phyloP scores from a whole-genome alignment of 2,888 invertebrate species.

The Sphecodes monilicornis region DNA sequence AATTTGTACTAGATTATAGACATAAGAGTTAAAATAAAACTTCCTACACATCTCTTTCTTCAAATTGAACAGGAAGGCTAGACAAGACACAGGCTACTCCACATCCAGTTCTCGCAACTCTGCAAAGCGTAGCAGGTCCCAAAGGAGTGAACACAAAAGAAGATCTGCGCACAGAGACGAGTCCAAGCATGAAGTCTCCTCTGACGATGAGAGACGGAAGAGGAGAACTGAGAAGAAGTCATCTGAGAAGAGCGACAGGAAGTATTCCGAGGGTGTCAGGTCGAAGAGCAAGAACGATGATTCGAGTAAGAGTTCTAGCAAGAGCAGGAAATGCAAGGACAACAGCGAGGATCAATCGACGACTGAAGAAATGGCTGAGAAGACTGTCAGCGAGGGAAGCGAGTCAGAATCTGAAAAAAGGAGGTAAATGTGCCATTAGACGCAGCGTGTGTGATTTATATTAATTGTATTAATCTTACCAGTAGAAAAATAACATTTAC shows the following conservation, averaged over 20 bases:
- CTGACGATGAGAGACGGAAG: conserved; percentile 59
- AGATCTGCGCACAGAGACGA: conserved; percentile 69
- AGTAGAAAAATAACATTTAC: not conserved
- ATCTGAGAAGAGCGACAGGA: conserved; percentile 59
- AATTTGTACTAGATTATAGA: too few relatives aligned
- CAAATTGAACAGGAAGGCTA: conserved; percentile 79
- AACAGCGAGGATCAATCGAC: conserved; percentile 72
- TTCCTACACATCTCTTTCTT: not conserved
- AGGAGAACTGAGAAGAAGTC: conserved; percentile 53
- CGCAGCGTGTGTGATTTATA: not conserved
- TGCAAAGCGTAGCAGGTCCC: conserved; percentile 75
- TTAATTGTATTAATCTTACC: not conserved
- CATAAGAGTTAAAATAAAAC: not conserved
- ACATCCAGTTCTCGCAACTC: conserved; percentile 88
- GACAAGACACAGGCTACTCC: conserved; percentile 89
- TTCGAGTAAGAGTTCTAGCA: conserved; percentile 68
- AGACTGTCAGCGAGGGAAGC: conserved; percentile 70
- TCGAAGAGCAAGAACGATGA: conserved; percentile 57
- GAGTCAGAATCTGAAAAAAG: conserved; percentile 73
- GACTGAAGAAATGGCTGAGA: conserved; percentile 66
- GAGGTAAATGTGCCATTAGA: conserved; percentile 57
- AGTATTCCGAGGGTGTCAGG: conserved; percentile 42
- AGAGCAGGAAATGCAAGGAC: conserved; percentile 69
- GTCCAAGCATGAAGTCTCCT: conserved; percentile 61
- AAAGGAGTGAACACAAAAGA: conserved; percentile 71